These are phyloP conservation scores for Vespertilio murinus DNA, from an alignment of 2,797 vertebrate species.

Conservation along the genomic window DNA sequence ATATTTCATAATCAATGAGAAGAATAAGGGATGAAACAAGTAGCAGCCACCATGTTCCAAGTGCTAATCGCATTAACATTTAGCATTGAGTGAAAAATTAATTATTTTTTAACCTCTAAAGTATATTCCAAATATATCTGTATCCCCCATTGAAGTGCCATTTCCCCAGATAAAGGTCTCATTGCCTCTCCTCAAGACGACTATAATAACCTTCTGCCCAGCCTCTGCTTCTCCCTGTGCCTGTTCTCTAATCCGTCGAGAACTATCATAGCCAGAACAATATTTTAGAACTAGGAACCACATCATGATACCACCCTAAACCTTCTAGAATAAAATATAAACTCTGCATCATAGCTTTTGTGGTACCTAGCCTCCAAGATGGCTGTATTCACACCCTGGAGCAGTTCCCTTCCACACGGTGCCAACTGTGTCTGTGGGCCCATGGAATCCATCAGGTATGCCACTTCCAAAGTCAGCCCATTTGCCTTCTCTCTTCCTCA, in stretches of 20 bases:
- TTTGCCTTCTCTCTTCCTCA: neutral
- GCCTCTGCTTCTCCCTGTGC: neutral
- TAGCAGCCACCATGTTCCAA: neutral
- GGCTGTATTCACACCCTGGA: neutral
- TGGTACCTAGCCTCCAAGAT: neutral
- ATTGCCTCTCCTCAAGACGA: neutral
- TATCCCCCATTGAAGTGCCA: neutral
- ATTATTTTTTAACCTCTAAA: neutral
- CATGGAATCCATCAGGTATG: neutral
- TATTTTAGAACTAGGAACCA: neutral
- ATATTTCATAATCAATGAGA: neutral
- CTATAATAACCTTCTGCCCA: neutral
- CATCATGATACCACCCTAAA: neutral
- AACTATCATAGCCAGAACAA: neutral
- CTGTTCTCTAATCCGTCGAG: neutral
- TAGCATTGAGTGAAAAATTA: neutral
- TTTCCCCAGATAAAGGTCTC: neutral
- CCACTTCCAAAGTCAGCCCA: neutral
- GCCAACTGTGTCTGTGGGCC: neutral
- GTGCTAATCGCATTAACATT: neutral
- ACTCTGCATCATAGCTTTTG: neutral
- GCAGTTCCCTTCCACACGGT: neutral
- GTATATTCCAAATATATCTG: neutral
- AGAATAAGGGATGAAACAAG: neutral
- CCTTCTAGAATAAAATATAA: neutral